phyloP scores from a whole-genome alignment of 1,140 invertebrate species.

The Magallana ariakensis region DNA sequence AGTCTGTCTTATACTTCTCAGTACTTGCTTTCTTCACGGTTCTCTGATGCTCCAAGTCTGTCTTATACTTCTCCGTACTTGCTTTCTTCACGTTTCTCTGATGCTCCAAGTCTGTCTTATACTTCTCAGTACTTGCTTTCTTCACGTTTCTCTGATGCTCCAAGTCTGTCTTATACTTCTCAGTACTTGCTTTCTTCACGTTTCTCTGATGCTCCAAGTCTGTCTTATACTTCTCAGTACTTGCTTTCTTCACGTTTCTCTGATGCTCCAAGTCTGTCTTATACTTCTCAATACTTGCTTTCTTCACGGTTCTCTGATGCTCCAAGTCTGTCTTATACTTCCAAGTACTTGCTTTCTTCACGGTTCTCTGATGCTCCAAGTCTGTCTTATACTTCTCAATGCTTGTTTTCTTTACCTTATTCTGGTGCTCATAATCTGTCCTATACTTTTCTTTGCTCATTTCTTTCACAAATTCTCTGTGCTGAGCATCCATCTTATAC shows the following conservation, averaged over 20 bases:
- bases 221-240: background rate
- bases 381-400: conserved; percentile 29
- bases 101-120: background rate
- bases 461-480: background rate
- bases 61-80: conserved; percentile 21
- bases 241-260: background rate
- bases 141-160: background rate
- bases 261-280: background rate
- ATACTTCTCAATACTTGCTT: conserved; percentile 17
- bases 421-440: background rate
- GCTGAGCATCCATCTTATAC: background rate
- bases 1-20: background rate
- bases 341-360: conserved; percentile 15
- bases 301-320: background rate
- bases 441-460: background rate
- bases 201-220: background rate
- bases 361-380: background rate
- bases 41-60: background rate
- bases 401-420: background rate
- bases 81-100: background rate
- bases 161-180: conserved; percentile 31
- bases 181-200: background rate
- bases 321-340: background rate
- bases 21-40: conserved; percentile 6
- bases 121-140: background rate